Percentiles rank a stretch among this genome's conserved stretches.
phyloP scores from a whole-genome alignment of 2,888 invertebrate species.

The Stenodera caucasica region DNA sequence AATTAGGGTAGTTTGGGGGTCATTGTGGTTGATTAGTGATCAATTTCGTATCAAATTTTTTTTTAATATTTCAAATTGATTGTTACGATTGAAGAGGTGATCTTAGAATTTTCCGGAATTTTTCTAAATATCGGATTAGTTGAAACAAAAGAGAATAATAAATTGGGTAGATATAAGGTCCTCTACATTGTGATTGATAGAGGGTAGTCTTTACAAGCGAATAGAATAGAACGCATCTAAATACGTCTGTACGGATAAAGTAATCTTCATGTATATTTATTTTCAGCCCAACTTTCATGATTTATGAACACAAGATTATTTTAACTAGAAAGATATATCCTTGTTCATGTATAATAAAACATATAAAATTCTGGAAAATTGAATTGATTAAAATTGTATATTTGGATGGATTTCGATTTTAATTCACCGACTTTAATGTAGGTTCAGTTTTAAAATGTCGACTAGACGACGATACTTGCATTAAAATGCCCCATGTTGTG shows the following conservation, averaged over 20 bases:
- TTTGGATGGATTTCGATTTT: too few species aligned
- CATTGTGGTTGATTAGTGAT: too few species aligned
- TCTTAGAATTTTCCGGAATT: too few species aligned
- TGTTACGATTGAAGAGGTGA: too few species aligned
- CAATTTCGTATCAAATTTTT: too few species aligned
- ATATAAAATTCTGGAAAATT: slow-evolving; percentile 22
- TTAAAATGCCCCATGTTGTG: slow-evolving; percentile 44
- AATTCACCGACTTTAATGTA: too few species aligned
- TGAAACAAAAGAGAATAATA: background rate
- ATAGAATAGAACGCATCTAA: slow-evolving; percentile 10
- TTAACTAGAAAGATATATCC: slow-evolving; percentile 11
- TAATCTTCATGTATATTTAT: slow-evolving; percentile 24
- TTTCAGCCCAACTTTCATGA: slow-evolving; percentile 18
- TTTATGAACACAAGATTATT: slow-evolving; percentile 16
- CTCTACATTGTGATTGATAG: slow-evolving; percentile 16
- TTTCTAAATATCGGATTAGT: background rate
- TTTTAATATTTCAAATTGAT: too few species aligned
- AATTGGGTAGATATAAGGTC: slow-evolving; percentile 9
- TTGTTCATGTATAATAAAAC: slow-evolving; percentile 17
- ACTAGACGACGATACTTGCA: slow-evolving; percentile 36
- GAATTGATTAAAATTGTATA: too few species aligned
- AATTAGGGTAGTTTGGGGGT: background rate
- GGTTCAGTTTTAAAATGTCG: slow-evolving; percentile 4
- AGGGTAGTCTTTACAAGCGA: slow-evolving; percentile 12
- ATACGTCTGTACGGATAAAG: slow-evolving; percentile 17